These are phyloP conservation scores for Eolophus roseicapilla DNA, from an alignment of 2,113 vertebrate species.

Conservation along the genomic window DNA sequence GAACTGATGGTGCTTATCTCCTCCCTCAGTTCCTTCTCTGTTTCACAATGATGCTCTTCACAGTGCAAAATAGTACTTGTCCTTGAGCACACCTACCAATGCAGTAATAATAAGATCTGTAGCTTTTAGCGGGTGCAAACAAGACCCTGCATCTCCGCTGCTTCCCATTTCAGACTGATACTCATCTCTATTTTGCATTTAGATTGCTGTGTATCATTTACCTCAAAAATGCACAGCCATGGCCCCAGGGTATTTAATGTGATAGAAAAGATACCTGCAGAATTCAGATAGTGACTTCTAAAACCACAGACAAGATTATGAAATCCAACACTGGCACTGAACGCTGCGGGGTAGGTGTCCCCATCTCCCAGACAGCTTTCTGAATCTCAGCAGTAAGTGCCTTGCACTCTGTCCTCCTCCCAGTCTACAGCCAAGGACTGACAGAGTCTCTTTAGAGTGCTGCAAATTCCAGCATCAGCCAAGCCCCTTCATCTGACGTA, in stretches of 20 bases:
- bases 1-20: background rate
- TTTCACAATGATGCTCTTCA: background rate
- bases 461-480: background rate
- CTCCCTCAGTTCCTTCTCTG: background rate
- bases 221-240: background rate
- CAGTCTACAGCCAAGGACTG: background rate
- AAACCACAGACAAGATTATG: background rate
- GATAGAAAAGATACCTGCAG: conserved; percentile 3
- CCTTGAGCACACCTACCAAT: background rate
- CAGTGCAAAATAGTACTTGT: background rate
- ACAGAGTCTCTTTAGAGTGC: background rate
- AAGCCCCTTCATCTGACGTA: background rate
- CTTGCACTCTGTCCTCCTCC: background rate
- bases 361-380: background rate
- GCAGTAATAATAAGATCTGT: background rate
- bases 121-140: background rate
- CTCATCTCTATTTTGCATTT: background rate
- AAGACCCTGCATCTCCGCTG: background rate
- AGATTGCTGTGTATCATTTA: background rate
- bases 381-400: background rate
- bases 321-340: background rate
- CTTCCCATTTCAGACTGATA: background rate
- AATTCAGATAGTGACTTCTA: background rate
- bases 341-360: rapidly evolving
- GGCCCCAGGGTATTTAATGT: background rate